phyloP scores from a whole-genome alignment of 1,140 invertebrate species.

The Macrotrachela quadricornifera region DNA sequence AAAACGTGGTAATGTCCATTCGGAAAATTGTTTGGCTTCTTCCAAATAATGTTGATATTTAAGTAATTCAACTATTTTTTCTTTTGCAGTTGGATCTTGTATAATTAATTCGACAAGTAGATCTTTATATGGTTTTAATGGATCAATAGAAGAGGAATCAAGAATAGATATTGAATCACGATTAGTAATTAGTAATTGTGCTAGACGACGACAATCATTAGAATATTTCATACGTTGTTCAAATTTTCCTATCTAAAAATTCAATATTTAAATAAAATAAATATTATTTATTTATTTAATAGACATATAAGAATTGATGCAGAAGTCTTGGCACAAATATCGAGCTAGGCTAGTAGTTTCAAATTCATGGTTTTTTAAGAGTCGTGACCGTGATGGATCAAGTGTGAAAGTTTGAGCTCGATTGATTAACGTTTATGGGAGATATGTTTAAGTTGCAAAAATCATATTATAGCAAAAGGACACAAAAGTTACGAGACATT shows the following conservation, averaged over 20 bases:
- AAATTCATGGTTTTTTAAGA: too few species aligned
- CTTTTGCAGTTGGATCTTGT: conserved; percentile 39
- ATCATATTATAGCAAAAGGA: too few species aligned
- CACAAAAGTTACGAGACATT: too few species aligned
- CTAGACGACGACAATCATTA: conserved; percentile 55
- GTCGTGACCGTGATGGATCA: too few species aligned
- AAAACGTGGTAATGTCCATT: conserved; percentile 53
- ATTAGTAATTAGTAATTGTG: conserved; percentile 51
- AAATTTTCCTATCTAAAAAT: conserved; percentile 37
- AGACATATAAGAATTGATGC: too few species aligned
- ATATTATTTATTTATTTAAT: too few species aligned
- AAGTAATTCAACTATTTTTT: conserved; percentile 46
- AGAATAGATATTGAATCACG: conserved; percentile 24
- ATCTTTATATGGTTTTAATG: conserved; percentile 11
- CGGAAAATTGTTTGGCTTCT: conserved; percentile 42
- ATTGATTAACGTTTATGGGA: too few species aligned
- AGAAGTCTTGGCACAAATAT: too few species aligned
- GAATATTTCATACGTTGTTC: conserved; percentile 62
- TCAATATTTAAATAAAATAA: conserved; percentile 33
- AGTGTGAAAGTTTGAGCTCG: too few species aligned
- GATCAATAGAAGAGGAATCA: conserved; percentile 11
- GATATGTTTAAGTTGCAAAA: too few species aligned
- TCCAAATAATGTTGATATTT: conserved; percentile 51
- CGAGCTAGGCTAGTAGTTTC: too few species aligned
- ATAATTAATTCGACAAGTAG: conserved; percentile 41